These are phyloP conservation scores for Acanthiza pusilla DNA, from an alignment of 2,797 vertebrate species.

Conservation along the genomic window DNA sequence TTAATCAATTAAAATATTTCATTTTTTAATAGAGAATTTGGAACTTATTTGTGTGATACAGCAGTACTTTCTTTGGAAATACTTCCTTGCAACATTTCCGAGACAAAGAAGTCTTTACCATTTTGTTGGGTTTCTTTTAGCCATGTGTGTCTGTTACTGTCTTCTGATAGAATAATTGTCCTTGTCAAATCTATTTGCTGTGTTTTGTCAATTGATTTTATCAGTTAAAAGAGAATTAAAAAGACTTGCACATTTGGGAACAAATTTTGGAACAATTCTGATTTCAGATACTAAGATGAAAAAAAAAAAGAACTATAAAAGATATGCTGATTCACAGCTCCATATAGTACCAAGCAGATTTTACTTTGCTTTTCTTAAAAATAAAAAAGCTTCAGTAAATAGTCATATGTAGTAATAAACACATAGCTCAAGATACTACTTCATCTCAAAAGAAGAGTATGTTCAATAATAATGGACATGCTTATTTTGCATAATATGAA, in stretches of 20 bases:
- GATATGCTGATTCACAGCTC: background rate
- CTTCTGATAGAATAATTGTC: background rate
- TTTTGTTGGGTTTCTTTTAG: background rate
- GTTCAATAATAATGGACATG: background rate
- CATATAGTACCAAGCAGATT: background rate
- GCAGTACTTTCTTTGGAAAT: background rate
- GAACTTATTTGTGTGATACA: background rate
- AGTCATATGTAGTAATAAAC: background rate
- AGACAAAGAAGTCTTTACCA: background rate
- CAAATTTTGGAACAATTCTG: background rate
- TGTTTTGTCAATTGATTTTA: background rate
- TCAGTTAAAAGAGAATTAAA: background rate
- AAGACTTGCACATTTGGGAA: background rate
- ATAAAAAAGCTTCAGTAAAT: background rate
- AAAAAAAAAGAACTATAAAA: background rate
- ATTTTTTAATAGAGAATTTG: background rate
- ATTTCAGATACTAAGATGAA: background rate
- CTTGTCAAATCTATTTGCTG: background rate
- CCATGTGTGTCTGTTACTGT: background rate
- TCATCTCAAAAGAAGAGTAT: background rate
- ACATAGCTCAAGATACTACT: background rate
- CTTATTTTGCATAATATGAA: background rate
- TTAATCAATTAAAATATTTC: background rate
- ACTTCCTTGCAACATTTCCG: background rate
- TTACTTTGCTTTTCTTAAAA: background rate